A percentile compares a stretch with the other conserved stretches of the same genome.
Conservation (phyloP, 2,113 vertebrate genomes). For the Dromaius novaehollandiae region DNA sequence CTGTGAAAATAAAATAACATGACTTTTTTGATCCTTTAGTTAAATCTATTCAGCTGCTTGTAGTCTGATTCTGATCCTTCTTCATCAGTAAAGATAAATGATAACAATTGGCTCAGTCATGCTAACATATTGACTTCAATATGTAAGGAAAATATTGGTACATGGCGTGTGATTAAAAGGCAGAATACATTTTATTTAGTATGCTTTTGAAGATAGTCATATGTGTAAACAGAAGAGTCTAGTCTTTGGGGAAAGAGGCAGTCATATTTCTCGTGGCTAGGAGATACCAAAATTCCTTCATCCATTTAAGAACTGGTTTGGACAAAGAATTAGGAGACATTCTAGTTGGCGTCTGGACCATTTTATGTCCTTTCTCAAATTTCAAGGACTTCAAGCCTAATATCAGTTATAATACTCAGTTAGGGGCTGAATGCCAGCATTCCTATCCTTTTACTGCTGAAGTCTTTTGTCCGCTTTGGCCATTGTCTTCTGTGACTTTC, state of each 20-base stretch:
- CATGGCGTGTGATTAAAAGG: rapidly evolving
- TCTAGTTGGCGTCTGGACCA: neutral
- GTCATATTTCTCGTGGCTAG: neutral
- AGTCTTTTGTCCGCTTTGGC: neutral
- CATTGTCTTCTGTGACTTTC: neutral
- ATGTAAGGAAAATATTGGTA: neutral
- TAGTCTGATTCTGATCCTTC: neutral
- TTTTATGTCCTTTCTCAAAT: neutral
- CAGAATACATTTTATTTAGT: neutral
- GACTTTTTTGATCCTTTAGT: neutral
- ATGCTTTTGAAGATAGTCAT: neutral
- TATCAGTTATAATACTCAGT: neutral
- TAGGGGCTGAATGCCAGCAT: neutral
- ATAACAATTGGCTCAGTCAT: neutral
- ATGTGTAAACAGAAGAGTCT: neutral
- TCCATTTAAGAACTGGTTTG: neutral
- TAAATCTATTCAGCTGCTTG: neutral
- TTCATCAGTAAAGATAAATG: neutral
- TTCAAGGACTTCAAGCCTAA: neutral
- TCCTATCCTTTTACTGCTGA: neutral
- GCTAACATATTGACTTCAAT: neutral
- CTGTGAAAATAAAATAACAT: neutral
- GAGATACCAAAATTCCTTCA: neutral
- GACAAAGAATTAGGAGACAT: neutral
- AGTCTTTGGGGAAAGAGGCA: neutral